These are phyloP conservation scores for Doryteuthis pealeii DNA, from an alignment of 1,140 invertebrate species.

Conservation along the genomic window DNA sequence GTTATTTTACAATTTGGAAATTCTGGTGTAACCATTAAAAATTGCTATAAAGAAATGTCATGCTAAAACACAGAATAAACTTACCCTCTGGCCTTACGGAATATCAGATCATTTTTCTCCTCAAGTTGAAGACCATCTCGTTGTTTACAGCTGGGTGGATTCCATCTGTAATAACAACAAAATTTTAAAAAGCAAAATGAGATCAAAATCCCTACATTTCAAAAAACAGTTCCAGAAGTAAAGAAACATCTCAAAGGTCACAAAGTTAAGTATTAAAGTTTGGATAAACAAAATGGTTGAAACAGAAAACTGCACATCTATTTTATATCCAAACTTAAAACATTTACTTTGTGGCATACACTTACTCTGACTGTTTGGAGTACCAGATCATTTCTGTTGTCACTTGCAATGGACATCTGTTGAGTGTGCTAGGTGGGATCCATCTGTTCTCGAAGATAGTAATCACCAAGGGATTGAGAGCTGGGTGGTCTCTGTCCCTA, in stretches of 20 bases:
- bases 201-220: not conserved
- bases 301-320: too few species aligned
- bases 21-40: too few species aligned
- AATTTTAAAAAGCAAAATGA: not conserved
- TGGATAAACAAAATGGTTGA: too few species aligned
- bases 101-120: constrained; percentile 90
- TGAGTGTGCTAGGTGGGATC: constrained; percentile 89
- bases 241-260: not conserved
- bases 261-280: not conserved
- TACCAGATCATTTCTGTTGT: constrained; percentile 90
- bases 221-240: constrained; percentile 16
- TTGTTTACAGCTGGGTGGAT: constrained; percentile 92
- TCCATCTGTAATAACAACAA: constrained; percentile 84
- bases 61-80: constrained; percentile 12
- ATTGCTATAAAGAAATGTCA: too few species aligned
- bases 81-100: constrained; percentile 77
- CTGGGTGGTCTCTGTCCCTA: constrained; percentile 69
- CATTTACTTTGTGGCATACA: not conserved
- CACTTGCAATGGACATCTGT: constrained; percentile 87
- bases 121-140: constrained; percentile 89
- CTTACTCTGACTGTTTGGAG: constrained; percentile 79
- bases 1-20: too few species aligned
- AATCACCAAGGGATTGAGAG: constrained; percentile 67
- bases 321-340: too few species aligned
- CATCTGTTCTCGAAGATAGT: constrained; percentile 74